A percentile compares a stretch with the other conserved stretches of the same genome.
These are phyloP conservation scores for Plutomurus gul DNA, from an alignment of 1,140 invertebrate species.

Conservation along the genomic window DNA sequence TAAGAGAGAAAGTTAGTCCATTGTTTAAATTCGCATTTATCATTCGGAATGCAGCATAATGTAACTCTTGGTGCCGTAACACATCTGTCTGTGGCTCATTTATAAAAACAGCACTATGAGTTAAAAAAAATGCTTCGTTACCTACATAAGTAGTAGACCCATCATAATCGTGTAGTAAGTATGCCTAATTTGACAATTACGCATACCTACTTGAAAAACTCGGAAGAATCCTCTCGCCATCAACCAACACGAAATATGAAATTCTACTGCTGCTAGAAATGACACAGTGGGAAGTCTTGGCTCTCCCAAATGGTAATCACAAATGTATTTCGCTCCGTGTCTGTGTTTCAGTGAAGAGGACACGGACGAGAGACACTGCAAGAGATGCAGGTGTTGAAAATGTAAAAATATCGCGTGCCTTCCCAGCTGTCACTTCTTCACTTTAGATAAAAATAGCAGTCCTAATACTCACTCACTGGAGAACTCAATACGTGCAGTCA, in stretches of 20 bases:
- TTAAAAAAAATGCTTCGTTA: no score
- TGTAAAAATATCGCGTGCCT: constrained; percentile 18
- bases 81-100: no score
- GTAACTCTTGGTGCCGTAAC: not conserved
- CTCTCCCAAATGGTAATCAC: not conserved
- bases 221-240: not conserved
- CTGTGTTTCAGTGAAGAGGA: not conserved
- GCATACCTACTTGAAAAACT: not conserved
- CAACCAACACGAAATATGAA: not conserved
- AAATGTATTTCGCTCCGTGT: not conserved
- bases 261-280: no score
- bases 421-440: constrained; percentile 9
- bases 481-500: not conserved
- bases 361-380: not conserved
- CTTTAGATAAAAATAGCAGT: constrained; percentile 5
- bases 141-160: no score
- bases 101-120: no score
- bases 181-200: not conserved
- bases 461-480: not conserved
- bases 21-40: not conserved
- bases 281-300: not conserved
- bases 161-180: no score
- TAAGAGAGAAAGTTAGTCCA: not conserved
- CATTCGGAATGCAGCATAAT: not conserved
- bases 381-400: constrained; percentile 23